phyloP scores from a whole-genome alignment of 1,140 invertebrate genomes.

The Atta texana region DNA sequence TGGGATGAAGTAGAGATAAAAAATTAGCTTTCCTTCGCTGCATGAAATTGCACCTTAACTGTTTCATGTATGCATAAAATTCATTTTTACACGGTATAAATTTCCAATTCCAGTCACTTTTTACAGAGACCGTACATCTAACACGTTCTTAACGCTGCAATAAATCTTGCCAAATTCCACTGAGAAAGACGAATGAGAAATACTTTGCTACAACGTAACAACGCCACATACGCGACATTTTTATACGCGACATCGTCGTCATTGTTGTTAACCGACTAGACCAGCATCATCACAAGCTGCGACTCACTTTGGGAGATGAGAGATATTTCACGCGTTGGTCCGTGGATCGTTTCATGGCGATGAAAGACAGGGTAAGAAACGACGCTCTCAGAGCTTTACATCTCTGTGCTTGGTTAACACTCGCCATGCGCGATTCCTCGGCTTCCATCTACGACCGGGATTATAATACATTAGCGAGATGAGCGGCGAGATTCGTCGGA shows the following conservation, averaged over 20 bases:
- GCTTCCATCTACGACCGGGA: conserved; percentile 33
- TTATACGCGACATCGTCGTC: neutral
- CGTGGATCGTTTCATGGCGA: conserved; percentile 1
- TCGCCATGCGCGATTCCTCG: conserved; percentile 26
- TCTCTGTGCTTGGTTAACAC: conserved; percentile 41
- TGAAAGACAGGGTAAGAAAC: conserved; percentile 24
- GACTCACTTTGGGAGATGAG: conserved; percentile 43
- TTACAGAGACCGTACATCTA: no score
- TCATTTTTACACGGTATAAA: no score
- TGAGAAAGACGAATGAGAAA: neutral
- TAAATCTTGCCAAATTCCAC: neutral
- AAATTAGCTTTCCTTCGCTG: no score
- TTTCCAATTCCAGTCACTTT: no score
- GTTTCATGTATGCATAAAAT: no score
- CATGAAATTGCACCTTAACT: no score
- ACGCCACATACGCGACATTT: neutral
- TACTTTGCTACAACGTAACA: neutral
- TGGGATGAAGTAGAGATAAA: no score
- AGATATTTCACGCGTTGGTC: conserved; percentile 35
- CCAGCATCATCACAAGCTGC: neutral
- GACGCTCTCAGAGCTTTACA: conserved; percentile 16
- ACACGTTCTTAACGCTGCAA: no score
- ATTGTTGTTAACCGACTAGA: conserved; percentile 1
- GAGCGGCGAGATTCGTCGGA: conserved; percentile 47
- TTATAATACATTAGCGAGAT: conserved; percentile 58